Evolutionary conservation across 2,797 vertebrate species (phyloP).

Genomic region (Anabas testudineus): DNA sequence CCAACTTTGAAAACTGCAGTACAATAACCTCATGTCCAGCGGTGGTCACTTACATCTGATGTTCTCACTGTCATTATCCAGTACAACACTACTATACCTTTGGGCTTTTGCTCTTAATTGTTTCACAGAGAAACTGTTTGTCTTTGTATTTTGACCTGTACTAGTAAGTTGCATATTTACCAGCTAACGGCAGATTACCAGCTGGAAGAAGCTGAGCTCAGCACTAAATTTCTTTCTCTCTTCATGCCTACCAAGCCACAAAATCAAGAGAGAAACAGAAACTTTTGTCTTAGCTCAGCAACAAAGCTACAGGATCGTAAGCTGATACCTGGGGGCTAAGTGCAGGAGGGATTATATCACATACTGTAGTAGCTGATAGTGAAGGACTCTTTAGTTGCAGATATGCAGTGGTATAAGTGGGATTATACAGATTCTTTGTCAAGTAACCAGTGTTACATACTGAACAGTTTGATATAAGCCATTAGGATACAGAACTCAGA

Average conservation of each 20-base stretch:
- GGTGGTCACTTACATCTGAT: neutral
- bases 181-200: slow-evolving; percentile 23
- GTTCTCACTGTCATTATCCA: slow-evolving; percentile 1
- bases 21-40: neutral
- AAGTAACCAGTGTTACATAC: too few relatives aligned
- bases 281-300: slow-evolving; percentile 51
- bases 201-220: slow-evolving; percentile 51
- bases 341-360: slow-evolving; percentile 21
- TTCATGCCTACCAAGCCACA: slow-evolving; percentile 10
- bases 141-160: slow-evolving; percentile 33
- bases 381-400: slow-evolving; percentile 6
- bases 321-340: slow-evolving; percentile 26
- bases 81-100: neutral
- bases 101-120: slow-evolving; percentile 4
- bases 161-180: slow-evolving; percentile 37
- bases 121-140: slow-evolving; percentile 19
- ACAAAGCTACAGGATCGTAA: slow-evolving; percentile 27
- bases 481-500: neutral
- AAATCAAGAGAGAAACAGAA: slow-evolving; percentile 2
- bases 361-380: slow-evolving; percentile 2
- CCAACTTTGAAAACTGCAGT: neutral
- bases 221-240: slow-evolving; percentile 26
- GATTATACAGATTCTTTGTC: slow-evolving; percentile 2
- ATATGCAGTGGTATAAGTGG: neutral
- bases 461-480: neutral